Conservation (phyloP, 2,888 invertebrate species). For the Pheosia tremula region DNA sequence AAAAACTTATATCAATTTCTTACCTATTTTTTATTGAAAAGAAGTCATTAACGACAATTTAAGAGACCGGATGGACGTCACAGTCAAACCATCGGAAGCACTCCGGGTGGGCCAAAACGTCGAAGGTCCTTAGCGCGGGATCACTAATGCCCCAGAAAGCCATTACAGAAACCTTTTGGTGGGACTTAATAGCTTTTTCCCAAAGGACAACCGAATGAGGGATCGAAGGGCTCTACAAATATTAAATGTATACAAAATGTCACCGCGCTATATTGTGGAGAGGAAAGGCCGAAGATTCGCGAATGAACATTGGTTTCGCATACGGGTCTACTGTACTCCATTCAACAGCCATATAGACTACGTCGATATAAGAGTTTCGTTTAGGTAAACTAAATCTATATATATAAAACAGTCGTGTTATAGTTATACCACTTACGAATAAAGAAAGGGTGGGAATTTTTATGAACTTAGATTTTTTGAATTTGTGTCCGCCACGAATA, state of each 20-base stretch:
- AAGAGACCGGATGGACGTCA: slow-evolving; percentile 57
- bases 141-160: slow-evolving; percentile 69
- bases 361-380: too few species aligned
- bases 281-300: neutral
- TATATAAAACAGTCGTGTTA: too few species aligned
- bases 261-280: neutral
- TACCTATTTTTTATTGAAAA: slow-evolving; percentile 27
- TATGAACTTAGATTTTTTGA: too few species aligned
- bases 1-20: too few species aligned
- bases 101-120: slow-evolving; percentile 57
- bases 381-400: too few species aligned
- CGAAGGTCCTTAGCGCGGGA: slow-evolving; percentile 63
- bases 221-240: slow-evolving; percentile 5
- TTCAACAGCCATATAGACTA: too few species aligned
- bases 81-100: slow-evolving; percentile 52
- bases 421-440: too few species aligned
- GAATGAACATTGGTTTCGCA: neutral
- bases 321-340: too few species aligned
- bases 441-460: too few species aligned
- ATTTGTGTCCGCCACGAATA: too few species aligned
- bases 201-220: slow-evolving; percentile 45
- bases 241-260: slow-evolving; percentile 4
- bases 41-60: slow-evolving; percentile 49
- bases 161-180: slow-evolving; percentile 69
- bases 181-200: slow-evolving; percentile 64